Conservation (phyloP, 2,113 vertebrate species). For the Xyliphius kryptos region DNA sequence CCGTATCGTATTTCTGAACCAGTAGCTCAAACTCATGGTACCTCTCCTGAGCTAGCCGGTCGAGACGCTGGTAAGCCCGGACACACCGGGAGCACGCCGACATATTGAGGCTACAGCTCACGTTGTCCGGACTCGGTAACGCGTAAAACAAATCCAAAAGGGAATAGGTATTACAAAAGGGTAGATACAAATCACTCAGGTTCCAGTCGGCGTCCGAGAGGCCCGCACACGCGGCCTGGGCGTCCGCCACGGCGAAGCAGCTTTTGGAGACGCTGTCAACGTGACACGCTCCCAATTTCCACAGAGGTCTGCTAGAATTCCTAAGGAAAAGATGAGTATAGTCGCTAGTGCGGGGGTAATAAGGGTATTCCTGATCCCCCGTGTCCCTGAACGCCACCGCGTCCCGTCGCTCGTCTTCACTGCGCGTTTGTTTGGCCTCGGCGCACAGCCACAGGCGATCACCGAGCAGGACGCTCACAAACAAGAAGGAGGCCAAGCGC, state of each 20-base stretch:
- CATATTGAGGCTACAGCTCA: slow-evolving; percentile 89
- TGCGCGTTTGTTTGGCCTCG: slow-evolving; percentile 87
- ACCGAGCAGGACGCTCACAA: slow-evolving; percentile 98
- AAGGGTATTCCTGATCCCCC: too few relatives aligned
- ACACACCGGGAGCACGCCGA: slow-evolving; percentile 84
- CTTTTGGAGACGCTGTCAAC: slow-evolving; percentile 78
- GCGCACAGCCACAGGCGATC: slow-evolving; percentile 99
- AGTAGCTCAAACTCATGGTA: slow-evolving; percentile 93
- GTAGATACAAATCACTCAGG: slow-evolving; percentile 95
- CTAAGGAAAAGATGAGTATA: slow-evolving; percentile 78
- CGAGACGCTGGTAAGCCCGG: slow-evolving; percentile 83
- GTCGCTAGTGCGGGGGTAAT: slow-evolving; percentile 60
- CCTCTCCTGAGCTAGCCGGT: slow-evolving; percentile 88
- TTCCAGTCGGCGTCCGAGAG: slow-evolving; percentile 74
- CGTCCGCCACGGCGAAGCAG: slow-evolving; percentile 85
- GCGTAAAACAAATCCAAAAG: slow-evolving; percentile 97
- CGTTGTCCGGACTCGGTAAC: slow-evolving; percentile 78
- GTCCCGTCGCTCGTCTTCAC: too few relatives aligned
- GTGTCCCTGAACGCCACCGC: too few relatives aligned
- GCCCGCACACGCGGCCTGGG: slow-evolving; percentile 78
- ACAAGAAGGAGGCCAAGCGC: slow-evolving; percentile 96
- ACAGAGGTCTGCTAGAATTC: slow-evolving; percentile 77
- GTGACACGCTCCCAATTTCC: slow-evolving; percentile 80
- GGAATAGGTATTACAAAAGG: slow-evolving; percentile 99
- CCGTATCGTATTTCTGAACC: slow-evolving; percentile 92